Evolutionary conservation across 2,888 invertebrate species (phyloP).

Genomic region (Tiliacea citrago): DNA sequence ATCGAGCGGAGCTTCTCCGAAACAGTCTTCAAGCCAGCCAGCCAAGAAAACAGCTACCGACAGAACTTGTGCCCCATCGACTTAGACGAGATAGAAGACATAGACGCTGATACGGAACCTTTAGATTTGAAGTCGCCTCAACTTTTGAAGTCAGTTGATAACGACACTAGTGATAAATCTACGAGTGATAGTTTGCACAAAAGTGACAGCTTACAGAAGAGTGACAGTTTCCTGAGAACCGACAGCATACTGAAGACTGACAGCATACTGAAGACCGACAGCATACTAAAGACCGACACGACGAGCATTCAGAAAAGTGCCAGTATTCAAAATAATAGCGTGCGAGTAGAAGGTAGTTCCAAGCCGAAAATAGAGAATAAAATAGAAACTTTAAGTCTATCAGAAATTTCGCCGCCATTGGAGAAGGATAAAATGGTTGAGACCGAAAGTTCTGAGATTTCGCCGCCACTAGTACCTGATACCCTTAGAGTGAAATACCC

Average conservation of each 20-base stretch:
- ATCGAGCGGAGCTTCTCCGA: conserved; percentile 88
- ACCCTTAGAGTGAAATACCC: conserved; percentile 67
- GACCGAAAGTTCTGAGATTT: conserved; percentile 70
- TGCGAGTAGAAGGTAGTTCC: conserved; percentile 48
- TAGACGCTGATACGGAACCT: conserved; percentile 61
- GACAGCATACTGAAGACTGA: conserved; percentile 43
- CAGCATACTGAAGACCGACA: conserved; percentile 41
- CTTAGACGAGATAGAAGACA: conserved; percentile 54
- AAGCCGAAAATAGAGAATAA: conserved; percentile 69
- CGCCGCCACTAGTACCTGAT: conserved; percentile 79
- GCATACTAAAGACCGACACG: conserved; percentile 37
- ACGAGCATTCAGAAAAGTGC: conserved; percentile 53
- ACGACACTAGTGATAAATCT: conserved; percentile 70
- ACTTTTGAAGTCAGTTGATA: conserved; percentile 69
- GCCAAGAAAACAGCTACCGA: conserved; percentile 65
- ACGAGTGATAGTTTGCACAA: conserved; percentile 62
- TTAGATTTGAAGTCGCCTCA: conserved; percentile 69
- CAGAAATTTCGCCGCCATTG: conserved; percentile 80
- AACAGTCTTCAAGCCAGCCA: conserved; percentile 79
- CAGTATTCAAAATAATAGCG: conserved; percentile 59
- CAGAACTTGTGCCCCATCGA: conserved; percentile 58
- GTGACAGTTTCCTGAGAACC: conserved; percentile 31
- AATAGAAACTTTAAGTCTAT: conserved; percentile 76
- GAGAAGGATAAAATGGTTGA: conserved; percentile 69
- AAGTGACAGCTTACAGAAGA: conserved; percentile 36